phyloP scores from a whole-genome alignment of 1,140 invertebrate genomes.

The Drosophila melanica region DNA sequence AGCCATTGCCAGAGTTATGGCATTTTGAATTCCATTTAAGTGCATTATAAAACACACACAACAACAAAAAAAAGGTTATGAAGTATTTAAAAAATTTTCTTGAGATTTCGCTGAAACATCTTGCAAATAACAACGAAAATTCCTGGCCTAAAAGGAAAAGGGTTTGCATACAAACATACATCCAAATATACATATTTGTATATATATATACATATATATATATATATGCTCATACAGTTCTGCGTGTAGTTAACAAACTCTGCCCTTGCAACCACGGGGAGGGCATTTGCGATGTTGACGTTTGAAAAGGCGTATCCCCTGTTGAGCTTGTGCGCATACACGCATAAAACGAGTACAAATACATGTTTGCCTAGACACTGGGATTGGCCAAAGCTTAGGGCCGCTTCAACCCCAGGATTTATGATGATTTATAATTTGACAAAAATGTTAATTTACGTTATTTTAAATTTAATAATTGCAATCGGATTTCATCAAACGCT shows the following conservation, averaged over 20 bases:
- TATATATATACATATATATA: neutral
- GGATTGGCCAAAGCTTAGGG: conserved; percentile 62
- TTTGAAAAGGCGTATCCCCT: conserved; percentile 67
- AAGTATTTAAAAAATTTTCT: conserved; percentile 77
- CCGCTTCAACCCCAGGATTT: conserved; percentile 64
- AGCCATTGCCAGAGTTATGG: conserved; percentile 70
- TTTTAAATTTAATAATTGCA: neutral
- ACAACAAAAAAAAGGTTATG: conserved; percentile 48
- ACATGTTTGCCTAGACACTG: conserved; percentile 64
- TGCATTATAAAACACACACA: conserved; percentile 65
- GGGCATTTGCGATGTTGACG: conserved; percentile 47
- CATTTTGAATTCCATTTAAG: conserved; percentile 71
- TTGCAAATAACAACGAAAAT: conserved; percentile 73
- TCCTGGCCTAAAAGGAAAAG: conserved; percentile 62
- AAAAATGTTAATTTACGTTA: conserved; percentile 8
- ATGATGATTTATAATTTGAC: conserved; percentile 42
- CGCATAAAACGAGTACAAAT: conserved; percentile 30
- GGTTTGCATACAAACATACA: conserved; percentile 35
- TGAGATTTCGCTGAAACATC: conserved; percentile 65
- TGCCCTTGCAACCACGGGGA: conserved; percentile 43
- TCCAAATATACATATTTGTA: neutral
- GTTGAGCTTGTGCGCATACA: conserved; percentile 64
- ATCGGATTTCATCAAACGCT: neutral
- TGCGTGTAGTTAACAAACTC: conserved; percentile 13
- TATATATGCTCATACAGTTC: conserved; percentile 27